These are phyloP conservation scores for Candidula unifasciata DNA, from an alignment of 2,888 invertebrate species.

Conservation along the genomic window DNA sequence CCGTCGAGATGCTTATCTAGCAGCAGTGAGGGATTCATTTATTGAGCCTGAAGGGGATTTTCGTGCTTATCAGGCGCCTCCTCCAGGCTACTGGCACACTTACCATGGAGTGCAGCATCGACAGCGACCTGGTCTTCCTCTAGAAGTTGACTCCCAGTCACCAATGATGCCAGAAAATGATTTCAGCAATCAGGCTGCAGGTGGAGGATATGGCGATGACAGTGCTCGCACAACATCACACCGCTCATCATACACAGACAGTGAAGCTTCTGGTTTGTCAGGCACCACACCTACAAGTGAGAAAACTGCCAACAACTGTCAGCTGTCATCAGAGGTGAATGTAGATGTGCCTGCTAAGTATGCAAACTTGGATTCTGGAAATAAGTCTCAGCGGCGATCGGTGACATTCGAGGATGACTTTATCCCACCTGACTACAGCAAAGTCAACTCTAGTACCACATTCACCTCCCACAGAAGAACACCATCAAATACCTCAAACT, in stretches of 20 bases:
- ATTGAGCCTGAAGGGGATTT: conserved; percentile 72
- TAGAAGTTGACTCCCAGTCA: conserved; percentile 59
- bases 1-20: conserved; percentile 75
- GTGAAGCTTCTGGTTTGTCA: conserved; percentile 64
- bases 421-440: conserved; percentile 60
- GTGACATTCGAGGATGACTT: conserved; percentile 76
- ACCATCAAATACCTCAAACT: conserved; percentile 86
- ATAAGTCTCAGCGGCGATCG: conserved; percentile 70
- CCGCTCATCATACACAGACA: conserved; percentile 64
- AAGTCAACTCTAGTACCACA: conserved; percentile 53
- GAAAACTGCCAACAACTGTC: conserved; percentile 64
- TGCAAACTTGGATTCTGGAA: conserved; percentile 44
- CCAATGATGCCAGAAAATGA: conserved; percentile 44
- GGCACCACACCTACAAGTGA: conserved; percentile 63
- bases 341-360: conserved; percentile 69
- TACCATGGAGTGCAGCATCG: conserved; percentile 89
- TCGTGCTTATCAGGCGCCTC: conserved; percentile 64
- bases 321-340: conserved; percentile 70
- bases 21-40: conserved; percentile 75
- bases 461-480: conserved; percentile 84
- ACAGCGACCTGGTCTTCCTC: conserved; percentile 74
- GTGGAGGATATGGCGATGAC: conserved; percentile 37
- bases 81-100: conserved; percentile 82
- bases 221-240: conserved; percentile 62
- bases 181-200: conserved; percentile 18